Percentiles rank a stretch among this genome's conserved stretches.
These are phyloP conservation scores for Alfaro cultratus DNA, from an alignment of 2,797 vertebrate genomes.

Conservation along the genomic window DNA sequence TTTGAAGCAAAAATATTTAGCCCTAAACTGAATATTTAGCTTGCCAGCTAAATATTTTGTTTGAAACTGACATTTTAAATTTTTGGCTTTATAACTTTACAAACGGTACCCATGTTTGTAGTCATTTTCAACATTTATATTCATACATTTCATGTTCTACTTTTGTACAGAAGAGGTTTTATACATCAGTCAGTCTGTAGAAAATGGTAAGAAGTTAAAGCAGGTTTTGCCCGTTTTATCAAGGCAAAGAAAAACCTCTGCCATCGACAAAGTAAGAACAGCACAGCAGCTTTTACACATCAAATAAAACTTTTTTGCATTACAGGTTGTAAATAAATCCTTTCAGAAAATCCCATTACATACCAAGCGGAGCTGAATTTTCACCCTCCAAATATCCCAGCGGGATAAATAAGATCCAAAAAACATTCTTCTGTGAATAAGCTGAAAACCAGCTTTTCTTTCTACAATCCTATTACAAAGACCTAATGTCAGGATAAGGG, in stretches of 20 bases:
- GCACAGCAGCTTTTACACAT: background rate
- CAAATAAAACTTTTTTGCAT: background rate
- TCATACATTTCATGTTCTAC: background rate
- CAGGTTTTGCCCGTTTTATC: background rate
- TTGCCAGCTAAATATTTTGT: no score
- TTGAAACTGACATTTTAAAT: no score
- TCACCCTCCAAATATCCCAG: background rate
- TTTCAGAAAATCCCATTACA: constrained; percentile 5
- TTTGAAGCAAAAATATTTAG: no score
- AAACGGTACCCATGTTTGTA: no score
- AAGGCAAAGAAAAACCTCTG: background rate
- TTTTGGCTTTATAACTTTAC: no score
- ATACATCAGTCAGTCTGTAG: background rate
- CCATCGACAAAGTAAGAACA: background rate
- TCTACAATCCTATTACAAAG: constrained; percentile 12
- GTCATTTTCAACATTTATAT: background rate
- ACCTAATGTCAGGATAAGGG: constrained; percentile 14
- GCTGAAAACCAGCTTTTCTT: background rate
- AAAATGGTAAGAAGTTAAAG: background rate
- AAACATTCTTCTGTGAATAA: background rate
- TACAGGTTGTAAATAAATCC: background rate
- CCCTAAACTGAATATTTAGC: no score
- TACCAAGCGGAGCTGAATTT: background rate
- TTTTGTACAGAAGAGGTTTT: background rate
- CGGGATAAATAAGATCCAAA: constrained; percentile 9